phyloP scores from a whole-genome alignment of 2,888 invertebrate genomes.

The Trilocha varians region DNA sequence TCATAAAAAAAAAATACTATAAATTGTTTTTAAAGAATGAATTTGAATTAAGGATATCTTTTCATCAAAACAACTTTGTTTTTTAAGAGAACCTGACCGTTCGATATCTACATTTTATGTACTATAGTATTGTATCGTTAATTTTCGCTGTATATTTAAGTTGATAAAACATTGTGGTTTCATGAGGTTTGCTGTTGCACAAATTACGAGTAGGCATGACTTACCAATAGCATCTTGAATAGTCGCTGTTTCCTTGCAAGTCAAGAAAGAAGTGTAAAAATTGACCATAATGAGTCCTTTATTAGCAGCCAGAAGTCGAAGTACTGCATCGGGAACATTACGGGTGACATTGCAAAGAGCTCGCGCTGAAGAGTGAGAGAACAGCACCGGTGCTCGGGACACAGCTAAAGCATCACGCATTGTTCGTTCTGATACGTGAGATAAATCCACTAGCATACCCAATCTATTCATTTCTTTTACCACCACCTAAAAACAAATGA shows the following conservation, averaged over 20 bases:
- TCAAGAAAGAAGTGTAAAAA: slow-evolving; percentile 86
- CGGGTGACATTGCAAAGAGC: slow-evolving; percentile 85
- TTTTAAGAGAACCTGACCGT: too few relatives aligned
- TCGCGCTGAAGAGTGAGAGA: slow-evolving; percentile 88
- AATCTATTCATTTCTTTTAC: slow-evolving; percentile 91
- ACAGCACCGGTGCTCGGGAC: slow-evolving; percentile 87
- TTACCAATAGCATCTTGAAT: slow-evolving; percentile 87
- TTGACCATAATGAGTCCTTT: slow-evolving; percentile 91
- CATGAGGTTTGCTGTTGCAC: too few relatives aligned
- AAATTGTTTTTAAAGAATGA: too few relatives aligned
- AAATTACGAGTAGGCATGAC: background rate
- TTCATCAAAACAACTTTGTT: too few relatives aligned
- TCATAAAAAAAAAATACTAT: too few relatives aligned
- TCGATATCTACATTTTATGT: too few relatives aligned
- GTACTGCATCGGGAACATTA: slow-evolving; percentile 85
- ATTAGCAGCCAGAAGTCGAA: slow-evolving; percentile 81
- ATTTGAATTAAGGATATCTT: too few relatives aligned
- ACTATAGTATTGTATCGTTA: too few relatives aligned
- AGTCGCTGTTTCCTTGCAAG: slow-evolving; percentile 81
- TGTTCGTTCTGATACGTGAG: slow-evolving; percentile 85
- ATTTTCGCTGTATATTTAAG: too few relatives aligned
- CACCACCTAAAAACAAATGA: slow-evolving; percentile 74
- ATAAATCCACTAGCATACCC: slow-evolving; percentile 90
- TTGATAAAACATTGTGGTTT: too few relatives aligned
- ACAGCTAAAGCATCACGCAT: slow-evolving; percentile 86